Conservation (phyloP, 2,888 invertebrate species). For the Habroteleia sp. region DNA sequence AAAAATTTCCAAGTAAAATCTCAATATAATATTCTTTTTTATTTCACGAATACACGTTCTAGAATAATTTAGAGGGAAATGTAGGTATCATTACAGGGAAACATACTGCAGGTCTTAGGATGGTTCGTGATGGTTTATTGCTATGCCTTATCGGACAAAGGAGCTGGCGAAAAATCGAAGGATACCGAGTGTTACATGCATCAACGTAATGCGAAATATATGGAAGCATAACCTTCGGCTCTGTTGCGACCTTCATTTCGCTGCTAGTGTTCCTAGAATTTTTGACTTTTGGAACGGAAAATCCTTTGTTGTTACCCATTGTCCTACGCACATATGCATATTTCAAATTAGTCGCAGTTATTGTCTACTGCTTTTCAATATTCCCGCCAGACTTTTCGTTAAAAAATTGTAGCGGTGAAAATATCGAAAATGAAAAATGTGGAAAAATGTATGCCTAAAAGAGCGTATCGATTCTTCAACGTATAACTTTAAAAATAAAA, state of each 20-base stretch:
- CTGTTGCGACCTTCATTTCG: constrained; percentile 52
- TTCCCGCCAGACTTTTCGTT: constrained; percentile 20
- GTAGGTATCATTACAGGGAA: neutral
- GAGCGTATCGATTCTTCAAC: no score
- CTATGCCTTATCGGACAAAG: constrained; percentile 23
- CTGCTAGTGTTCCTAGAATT: constrained; percentile 71
- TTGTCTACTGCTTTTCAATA: constrained; percentile 35
- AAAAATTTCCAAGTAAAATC: no score
- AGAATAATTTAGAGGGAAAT: no score
- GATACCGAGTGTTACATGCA: constrained; percentile 25
- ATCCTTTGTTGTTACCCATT: constrained; percentile 66
- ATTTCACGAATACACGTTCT: no score
- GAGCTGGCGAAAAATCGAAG: constrained; percentile 14
- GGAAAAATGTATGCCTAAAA: constrained; percentile 4
- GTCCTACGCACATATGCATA: constrained; percentile 15
- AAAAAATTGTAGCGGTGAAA: constrained; percentile 9
- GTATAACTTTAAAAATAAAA: no score
- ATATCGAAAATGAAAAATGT: constrained; percentile 1
- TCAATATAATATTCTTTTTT: no score
- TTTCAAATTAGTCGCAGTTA: constrained; percentile 33
- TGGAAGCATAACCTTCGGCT: constrained; percentile 70
- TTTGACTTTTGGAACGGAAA: constrained; percentile 69
- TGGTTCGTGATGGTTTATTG: no score
- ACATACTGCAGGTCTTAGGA: no score
- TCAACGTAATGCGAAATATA: constrained; percentile 58